These are phyloP conservation scores for Drosophila tropicalis DNA, from an alignment of 1,140 invertebrate species.

Conservation along the genomic window DNA sequence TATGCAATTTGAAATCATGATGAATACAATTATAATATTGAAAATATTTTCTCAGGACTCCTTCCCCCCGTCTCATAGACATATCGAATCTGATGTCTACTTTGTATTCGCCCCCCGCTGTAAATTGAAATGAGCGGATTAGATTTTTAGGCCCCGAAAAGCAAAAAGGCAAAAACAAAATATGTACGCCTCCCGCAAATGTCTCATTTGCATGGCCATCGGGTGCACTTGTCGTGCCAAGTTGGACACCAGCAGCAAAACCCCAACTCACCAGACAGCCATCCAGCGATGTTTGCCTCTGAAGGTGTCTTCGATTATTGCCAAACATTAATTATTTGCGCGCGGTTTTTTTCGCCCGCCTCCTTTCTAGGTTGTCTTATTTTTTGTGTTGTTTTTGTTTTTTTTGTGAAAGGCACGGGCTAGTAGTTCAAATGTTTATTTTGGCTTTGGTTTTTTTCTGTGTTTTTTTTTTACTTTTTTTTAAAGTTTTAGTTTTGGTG, in stretches of 20 bases:
- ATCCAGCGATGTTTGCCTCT: constrained; percentile 48
- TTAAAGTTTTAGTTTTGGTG: constrained; percentile 45
- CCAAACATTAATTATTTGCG: constrained; percentile 80
- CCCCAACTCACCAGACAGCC: constrained; percentile 25
- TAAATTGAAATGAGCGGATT: not conserved
- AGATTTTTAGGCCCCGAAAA: constrained; percentile 5
- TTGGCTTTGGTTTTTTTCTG: constrained; percentile 15
- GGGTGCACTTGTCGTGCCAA: constrained; percentile 57
- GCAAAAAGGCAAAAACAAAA: constrained; percentile 28
- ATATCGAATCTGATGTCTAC: not conserved
- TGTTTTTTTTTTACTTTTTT: constrained; percentile 35
- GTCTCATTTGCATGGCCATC: constrained; percentile 72
- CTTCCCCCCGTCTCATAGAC: not conserved
- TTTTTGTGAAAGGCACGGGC: constrained; percentile 75
- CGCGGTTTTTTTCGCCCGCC: constrained; percentile 54
- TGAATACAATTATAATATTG: not conserved
- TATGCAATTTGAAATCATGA: not conserved
- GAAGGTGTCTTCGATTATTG: constrained; percentile 81
- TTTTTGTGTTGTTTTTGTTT: constrained; percentile 20
- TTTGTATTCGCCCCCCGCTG: not conserved
- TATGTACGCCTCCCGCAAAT: constrained; percentile 51
- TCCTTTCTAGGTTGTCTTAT: constrained; percentile 39
- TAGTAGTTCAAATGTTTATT: constrained; percentile 81
- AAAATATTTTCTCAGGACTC: not conserved
- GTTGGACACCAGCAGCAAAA: constrained; percentile 30